These are phyloP conservation scores for Potorous gilbertii DNA, from an alignment of 2,797 vertebrate genomes.

Conservation along the genomic window DNA sequence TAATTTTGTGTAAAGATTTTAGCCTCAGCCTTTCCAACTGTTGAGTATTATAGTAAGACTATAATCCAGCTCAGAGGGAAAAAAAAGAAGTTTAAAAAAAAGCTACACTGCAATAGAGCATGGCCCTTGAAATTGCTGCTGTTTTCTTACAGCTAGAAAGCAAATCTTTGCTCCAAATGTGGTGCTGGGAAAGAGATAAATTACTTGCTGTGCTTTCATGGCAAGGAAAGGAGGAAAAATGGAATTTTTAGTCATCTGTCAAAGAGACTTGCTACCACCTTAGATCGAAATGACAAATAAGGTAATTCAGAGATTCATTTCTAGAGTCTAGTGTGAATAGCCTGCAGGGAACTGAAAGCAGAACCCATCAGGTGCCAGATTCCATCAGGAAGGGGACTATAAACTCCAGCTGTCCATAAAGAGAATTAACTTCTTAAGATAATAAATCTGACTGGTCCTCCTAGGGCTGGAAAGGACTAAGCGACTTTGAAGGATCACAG, in stretches of 20 bases:
- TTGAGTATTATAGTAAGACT: background rate
- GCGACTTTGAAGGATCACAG: background rate
- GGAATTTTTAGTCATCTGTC: background rate
- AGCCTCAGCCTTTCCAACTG: background rate
- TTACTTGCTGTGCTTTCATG: background rate
- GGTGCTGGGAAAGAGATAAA: background rate
- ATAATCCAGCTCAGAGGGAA: background rate
- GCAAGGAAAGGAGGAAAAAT: slow-evolving; percentile 25
- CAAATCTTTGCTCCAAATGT: background rate
- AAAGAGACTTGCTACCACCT: slow-evolving; percentile 17
- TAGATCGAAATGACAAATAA: background rate
- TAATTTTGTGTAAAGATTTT: slow-evolving; percentile 20
- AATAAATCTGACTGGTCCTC: background rate
- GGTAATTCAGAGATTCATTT: background rate
- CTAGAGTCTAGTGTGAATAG: background rate
- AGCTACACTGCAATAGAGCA: background rate
- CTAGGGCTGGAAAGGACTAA: slow-evolving; percentile 6
- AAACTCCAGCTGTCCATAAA: background rate
- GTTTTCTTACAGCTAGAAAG: background rate
- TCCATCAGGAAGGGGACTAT: background rate
- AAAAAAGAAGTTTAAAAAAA: background rate
- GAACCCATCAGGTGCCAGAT: slow-evolving; percentile 5
- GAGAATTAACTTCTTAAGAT: background rate
- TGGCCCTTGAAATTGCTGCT: background rate
- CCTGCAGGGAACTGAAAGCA: slow-evolving; percentile 29